These are phyloP conservation scores for Leucoma salicis DNA, from an alignment of 2,888 invertebrate genomes.

Conservation along the genomic window DNA sequence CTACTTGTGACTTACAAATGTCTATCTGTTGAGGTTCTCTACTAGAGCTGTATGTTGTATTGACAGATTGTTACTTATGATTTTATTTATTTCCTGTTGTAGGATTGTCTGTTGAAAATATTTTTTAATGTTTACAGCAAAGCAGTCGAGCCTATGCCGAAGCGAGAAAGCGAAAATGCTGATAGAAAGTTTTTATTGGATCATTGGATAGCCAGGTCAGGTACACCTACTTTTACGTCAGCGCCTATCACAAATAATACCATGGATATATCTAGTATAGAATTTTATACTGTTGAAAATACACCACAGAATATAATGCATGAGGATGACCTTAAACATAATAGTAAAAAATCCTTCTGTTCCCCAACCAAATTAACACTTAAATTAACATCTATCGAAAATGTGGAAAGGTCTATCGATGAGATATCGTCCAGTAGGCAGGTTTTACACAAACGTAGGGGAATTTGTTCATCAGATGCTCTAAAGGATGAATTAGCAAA, in stretches of 20 bases:
- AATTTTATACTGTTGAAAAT: slow-evolving; percentile 75
- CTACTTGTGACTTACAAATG: too few relatives aligned
- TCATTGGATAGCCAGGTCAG: slow-evolving; percentile 78
- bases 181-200: slow-evolving; percentile 78
- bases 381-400: slow-evolving; percentile 66
- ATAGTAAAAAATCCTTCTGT: slow-evolving; percentile 67
- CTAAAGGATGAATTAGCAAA: slow-evolving; percentile 66
- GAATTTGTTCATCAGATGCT: slow-evolving; percentile 81
- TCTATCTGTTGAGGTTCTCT: too few relatives aligned
- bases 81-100: background rate
- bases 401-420: slow-evolving; percentile 71
- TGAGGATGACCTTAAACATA: slow-evolving; percentile 49
- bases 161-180: slow-evolving; percentile 64
- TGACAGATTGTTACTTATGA: too few relatives aligned
- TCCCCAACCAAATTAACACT: slow-evolving; percentile 75
- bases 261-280: slow-evolving; percentile 68
- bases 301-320: slow-evolving; percentile 58
- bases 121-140: slow-evolving; percentile 28
- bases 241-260: slow-evolving; percentile 70
- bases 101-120: background rate
- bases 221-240: slow-evolving; percentile 74
- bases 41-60: too few relatives aligned
- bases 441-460: slow-evolving; percentile 78
- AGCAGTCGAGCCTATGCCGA: slow-evolving; percentile 42
- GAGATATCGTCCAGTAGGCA: slow-evolving; percentile 69